phyloP scores from a whole-genome alignment of 2,888 invertebrate genomes.

The Plemyria rubiginata region DNA sequence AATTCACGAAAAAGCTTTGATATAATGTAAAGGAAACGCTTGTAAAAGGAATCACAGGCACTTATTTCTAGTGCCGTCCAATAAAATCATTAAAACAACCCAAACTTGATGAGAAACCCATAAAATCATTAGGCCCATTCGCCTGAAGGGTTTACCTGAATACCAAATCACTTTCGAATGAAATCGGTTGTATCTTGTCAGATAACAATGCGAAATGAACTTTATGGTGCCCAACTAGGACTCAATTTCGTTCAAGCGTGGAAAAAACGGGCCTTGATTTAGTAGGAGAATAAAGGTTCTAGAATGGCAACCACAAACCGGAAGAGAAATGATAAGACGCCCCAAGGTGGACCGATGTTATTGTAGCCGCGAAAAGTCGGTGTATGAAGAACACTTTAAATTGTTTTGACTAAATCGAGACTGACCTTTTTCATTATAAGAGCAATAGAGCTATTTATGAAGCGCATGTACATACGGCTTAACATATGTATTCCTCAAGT shows the following conservation, averaged over 20 bases:
- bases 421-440: too few species aligned
- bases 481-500: too few species aligned
- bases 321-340: not conserved
- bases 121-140: conserved; percentile 27
- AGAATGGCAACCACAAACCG: not conserved
- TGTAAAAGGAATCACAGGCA: not conserved
- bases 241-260: not conserved
- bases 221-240: not conserved
- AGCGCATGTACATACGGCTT: too few species aligned
- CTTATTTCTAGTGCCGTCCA: conserved; percentile 4
- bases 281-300: not conserved
- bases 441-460: too few species aligned
- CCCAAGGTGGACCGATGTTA: not conserved
- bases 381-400: too few species aligned
- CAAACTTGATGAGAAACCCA: conserved; percentile 15
- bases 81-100: conserved; percentile 26
- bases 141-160: conserved; percentile 24
- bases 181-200: not conserved
- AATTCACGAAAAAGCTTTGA: too few species aligned
- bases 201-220: not conserved
- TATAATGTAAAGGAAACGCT: not conserved
- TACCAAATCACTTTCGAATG: conserved; percentile 21
- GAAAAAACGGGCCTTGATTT: not conserved
- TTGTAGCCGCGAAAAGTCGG: too few species aligned
- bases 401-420: too few species aligned